Percentiles rank a stretch among this genome's conserved stretches.
Evolutionary conservation across 2,113 vertebrate genomes (phyloP).

Genomic region (Natator depressus): DNA sequence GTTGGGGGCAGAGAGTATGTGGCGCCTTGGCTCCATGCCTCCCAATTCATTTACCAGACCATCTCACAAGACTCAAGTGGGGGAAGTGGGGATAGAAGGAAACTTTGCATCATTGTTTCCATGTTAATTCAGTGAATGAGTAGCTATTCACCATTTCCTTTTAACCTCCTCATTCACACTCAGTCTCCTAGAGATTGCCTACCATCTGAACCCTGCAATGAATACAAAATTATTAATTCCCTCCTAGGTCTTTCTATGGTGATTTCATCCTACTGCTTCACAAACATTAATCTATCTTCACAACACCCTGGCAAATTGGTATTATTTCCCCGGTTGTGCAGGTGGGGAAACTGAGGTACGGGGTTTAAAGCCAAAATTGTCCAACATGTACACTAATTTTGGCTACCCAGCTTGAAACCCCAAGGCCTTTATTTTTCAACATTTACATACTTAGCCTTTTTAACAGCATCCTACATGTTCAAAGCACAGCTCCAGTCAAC

Average conservation of each 20-base stretch:
- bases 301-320: not conserved
- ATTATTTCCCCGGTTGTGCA: not conserved
- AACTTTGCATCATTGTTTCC: not conserved
- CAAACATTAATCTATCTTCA: not conserved
- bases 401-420: rapidly evolving
- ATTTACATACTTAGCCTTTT: not conserved
- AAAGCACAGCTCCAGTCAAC: not conserved
- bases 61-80: not conserved
- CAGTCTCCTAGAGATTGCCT: no score
- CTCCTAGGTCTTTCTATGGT: not conserved
- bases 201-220: not conserved
- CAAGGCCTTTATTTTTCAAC: not conserved
- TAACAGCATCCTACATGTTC: not conserved
- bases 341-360: not conserved
- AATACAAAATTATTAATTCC: not conserved
- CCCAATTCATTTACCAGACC: not conserved
- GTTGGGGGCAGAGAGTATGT: not conserved
- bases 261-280: not conserved
- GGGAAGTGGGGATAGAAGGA: not conserved
- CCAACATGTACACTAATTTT: not conserved
- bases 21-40: not conserved
- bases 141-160: not conserved
- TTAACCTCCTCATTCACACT: not conserved
- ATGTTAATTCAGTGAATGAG: not conserved
- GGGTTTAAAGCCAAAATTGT: not conserved